Evolutionary conservation across 2,888 invertebrate genomes (phyloP).

Genomic region (Troides oblongomaculatus): DNA sequence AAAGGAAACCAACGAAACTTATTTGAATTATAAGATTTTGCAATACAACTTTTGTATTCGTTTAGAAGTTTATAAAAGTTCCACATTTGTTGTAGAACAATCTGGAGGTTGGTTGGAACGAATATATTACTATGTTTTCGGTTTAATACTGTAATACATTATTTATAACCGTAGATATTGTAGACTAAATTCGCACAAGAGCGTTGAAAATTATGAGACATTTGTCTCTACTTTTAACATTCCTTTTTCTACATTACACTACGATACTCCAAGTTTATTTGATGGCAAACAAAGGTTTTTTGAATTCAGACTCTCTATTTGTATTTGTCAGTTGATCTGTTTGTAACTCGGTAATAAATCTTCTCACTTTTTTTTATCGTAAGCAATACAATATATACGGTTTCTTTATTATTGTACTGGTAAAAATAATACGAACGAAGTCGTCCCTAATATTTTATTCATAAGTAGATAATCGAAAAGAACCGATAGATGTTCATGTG

Average conservation of each 20-base stretch:
- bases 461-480: not conserved
- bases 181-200: not conserved
- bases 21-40: slow-evolving; percentile 12
- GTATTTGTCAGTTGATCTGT: too few species aligned
- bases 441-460: not conserved
- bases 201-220: not conserved
- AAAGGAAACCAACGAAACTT: not conserved
- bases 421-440: too few species aligned
- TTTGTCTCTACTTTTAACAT: not conserved
- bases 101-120: not conserved
- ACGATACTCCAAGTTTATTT: too few species aligned
- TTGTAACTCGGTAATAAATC: too few species aligned
- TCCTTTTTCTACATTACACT: not conserved
- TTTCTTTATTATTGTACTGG: too few species aligned
- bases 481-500: not conserved
- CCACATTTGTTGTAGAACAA: not conserved
- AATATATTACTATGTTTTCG: not conserved
- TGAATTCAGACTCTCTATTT: too few species aligned
- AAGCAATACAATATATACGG: too few species aligned
- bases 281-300: too few species aligned
- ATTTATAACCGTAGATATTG: not conserved
- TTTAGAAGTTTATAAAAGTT: not conserved
- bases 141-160: not conserved
- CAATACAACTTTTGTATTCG: not conserved
- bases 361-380: too few species aligned